Evolutionary conservation across 2,113 vertebrate species (phyloP).

Genomic region (Notothenia coriiceps): DNA sequence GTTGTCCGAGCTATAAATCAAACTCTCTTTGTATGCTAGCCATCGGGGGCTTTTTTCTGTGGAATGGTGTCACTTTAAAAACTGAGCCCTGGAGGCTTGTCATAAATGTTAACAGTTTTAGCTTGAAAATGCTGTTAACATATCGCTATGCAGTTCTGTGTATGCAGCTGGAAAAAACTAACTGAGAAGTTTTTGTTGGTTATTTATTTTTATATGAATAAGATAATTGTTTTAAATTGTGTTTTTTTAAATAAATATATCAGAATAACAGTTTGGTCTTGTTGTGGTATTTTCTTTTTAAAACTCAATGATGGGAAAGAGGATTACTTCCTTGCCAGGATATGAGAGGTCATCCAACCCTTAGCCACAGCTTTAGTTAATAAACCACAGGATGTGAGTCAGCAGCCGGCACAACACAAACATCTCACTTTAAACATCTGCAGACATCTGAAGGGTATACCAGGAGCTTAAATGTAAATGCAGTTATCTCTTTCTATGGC

Average conservation of each 20-base stretch:
- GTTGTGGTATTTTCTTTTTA: constrained; percentile 12
- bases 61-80: constrained; percentile 24
- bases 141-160: constrained; percentile 31
- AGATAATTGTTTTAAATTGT: constrained; percentile 1
- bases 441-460: constrained; percentile 14
- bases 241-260: constrained; percentile 68
- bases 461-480: neutral
- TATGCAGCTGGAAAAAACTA: constrained; percentile 45
- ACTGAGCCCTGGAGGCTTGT: constrained; percentile 69
- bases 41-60: constrained; percentile 6
- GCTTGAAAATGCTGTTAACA: constrained; percentile 24
- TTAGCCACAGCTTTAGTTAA: constrained; percentile 49
- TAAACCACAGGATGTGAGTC: constrained; percentile 61
- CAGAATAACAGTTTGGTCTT: constrained; percentile 20
- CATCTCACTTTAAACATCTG: constrained; percentile 33
- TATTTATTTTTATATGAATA: constrained; percentile 73
- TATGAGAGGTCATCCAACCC: constrained; percentile 40
- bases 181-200: neutral
- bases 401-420: constrained; percentile 29
- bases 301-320: constrained; percentile 12
- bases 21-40: neutral
- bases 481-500: neutral
- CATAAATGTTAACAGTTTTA: constrained; percentile 16
- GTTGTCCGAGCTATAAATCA: constrained; percentile 19
- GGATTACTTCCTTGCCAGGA: constrained; percentile 41